These are phyloP conservation scores for Ellobium chinense DNA, from an alignment of 2,888 invertebrate species.

Conservation along the genomic window DNA sequence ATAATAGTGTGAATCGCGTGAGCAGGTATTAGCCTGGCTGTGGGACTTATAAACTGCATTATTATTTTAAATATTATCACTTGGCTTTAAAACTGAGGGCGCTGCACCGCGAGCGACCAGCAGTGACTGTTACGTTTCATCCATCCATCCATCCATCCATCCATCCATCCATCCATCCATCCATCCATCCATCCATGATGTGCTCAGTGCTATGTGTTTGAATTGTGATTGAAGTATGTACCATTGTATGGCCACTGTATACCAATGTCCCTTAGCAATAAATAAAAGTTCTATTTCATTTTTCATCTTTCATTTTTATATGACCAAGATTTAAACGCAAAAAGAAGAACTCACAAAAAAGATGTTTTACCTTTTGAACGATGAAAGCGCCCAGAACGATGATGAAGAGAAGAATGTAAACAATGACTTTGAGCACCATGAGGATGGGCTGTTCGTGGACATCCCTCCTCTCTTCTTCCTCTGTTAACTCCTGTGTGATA, in stretches of 20 bases:
- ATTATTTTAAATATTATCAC: too few species aligned
- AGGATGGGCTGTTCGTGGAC: conserved; percentile 79
- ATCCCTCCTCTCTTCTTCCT: conserved; percentile 35
- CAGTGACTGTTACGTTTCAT: too few species aligned
- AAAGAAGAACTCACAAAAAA: background rate
- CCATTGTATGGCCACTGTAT: too few species aligned
- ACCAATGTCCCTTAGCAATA: background rate
- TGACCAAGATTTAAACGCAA: background rate
- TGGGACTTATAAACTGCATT: too few species aligned
- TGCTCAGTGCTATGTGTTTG: too few species aligned
- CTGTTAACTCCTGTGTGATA: conserved; percentile 7
- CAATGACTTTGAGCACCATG: conserved; percentile 82
- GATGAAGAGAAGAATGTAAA: conserved; percentile 91
- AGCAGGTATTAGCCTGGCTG: too few species aligned
- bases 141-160: background rate
- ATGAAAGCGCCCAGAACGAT: conserved; percentile 91
- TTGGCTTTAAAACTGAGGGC: too few species aligned
- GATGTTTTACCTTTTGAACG: conserved; percentile 88
- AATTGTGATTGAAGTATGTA: too few species aligned
- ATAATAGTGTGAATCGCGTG: too few species aligned
- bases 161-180: background rate
- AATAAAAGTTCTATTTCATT: background rate
- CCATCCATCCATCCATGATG: background rate
- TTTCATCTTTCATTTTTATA: background rate
- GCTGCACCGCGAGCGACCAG: too few species aligned